phyloP scores from a whole-genome alignment of 1,140 invertebrate genomes.

The Drosophila busckii region DNA sequence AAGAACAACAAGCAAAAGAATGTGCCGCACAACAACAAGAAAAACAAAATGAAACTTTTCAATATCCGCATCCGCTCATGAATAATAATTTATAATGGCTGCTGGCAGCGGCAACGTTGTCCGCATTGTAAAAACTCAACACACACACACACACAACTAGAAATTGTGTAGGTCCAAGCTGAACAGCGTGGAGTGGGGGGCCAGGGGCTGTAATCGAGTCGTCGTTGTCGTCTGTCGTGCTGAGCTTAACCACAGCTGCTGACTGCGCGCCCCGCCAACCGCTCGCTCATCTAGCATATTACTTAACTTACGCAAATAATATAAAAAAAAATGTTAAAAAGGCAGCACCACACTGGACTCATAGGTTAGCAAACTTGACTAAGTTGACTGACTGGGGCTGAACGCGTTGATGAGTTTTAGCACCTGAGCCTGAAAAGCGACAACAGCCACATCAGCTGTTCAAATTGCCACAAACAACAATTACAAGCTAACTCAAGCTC shows the following conservation, averaged over 20 bases:
- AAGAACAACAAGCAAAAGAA: conserved; percentile 5
- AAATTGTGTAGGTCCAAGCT: too few species aligned
- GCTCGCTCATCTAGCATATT: conserved; percentile 21
- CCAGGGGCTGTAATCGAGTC: too few species aligned
- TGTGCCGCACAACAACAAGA: conserved; percentile 9
- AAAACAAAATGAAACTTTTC: conserved; percentile 69
- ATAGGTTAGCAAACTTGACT: conserved; percentile 1
- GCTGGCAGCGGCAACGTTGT: conserved; percentile 28
- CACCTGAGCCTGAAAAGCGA: conserved; percentile 1
- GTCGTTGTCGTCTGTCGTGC: not conserved
- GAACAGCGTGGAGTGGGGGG: too few species aligned
- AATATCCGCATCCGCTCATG: conserved; percentile 76
- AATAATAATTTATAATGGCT: conserved; percentile 76
- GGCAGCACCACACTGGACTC: too few species aligned
- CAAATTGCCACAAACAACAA: too few species aligned
- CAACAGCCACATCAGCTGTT: too few species aligned
- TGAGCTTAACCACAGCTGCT: conserved; percentile 24
- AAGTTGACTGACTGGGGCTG: conserved; percentile 6
- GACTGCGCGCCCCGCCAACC: conserved; percentile 10
- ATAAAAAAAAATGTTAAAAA: too few species aligned
- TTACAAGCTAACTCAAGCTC: too few species aligned
- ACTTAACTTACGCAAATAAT: conserved; percentile 30
- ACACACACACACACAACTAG: too few species aligned
- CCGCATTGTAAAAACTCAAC: not conserved
- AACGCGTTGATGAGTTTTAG: not conserved